Evolutionary conservation across 2,113 vertebrate genomes (phyloP), one percentile per base, ranked within the genome.

Genomic region (Phainopepla nitens): DNA sequence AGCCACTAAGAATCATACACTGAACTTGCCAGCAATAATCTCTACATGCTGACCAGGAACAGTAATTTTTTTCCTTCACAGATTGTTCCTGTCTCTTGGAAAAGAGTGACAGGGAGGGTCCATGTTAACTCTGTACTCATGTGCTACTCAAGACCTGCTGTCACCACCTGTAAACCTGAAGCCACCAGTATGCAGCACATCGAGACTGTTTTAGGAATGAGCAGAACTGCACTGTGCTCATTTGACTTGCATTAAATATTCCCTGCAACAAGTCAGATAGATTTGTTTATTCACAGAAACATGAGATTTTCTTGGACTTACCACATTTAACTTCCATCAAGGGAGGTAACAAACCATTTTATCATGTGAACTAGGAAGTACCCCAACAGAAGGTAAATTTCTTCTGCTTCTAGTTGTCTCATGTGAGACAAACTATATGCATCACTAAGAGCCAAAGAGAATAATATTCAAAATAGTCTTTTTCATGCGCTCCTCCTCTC

Each of bases 311-410:
- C 15, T 47, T 61, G 15, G 25, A 44, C 15, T 82, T 78, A 23
- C 0, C 27, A 53, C 10, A 42, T 28, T 90, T n/a, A 50, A 90
- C 6, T 56, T 54, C 25, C 35, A 31, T 39, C 31, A 71, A 58
- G 25, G 28, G 31, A 82, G 23, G 23, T 29, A 82, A 76, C 10
- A 76, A 76, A 28, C 21, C 20, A 27, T 73, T 57, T 41, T 25
- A 53, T n/a, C 44, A 25, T 0, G 0, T 15, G 11, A 53, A 42
- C 7, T 71, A 68, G 20, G 28, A 78, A 77, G 22, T 22, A 65
- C 13, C 36, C 56, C 47, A 54, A 33, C 3, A 49, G 27, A 70
- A 33, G 10, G 36, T 27, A 77, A 61, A 27, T 29, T 19, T 31
- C 10, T 35, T 82, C 75, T 64, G 56, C 58, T 77, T 56, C 64